Evolutionary conservation across 1,140 invertebrate genomes (phyloP), one percentile per base, ranked within the genome.

Genomic region (Brachionus sp.): DNA sequence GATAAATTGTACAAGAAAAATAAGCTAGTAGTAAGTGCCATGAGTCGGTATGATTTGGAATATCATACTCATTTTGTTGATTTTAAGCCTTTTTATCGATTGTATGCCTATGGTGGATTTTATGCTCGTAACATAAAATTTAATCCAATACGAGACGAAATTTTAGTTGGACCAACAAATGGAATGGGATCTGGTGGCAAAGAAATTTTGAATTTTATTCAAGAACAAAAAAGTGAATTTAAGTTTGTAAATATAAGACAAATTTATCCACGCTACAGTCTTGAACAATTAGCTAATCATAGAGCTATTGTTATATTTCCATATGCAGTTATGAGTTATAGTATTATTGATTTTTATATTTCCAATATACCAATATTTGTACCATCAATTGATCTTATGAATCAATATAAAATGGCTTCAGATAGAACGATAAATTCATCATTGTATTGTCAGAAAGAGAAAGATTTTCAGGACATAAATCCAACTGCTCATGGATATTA

Each of bases 321-420:
- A 6, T 83, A 84, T 35, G 83, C 84, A 39, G 68, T 77, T 7
- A 80, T 80, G 29, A 42, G 33, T 16, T 70, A 83, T 19, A 64
- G 66, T 25, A 57, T 84, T 1, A 70, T 77, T 12, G 84, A 84
- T 33, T 84, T 73, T 37, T 84, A 84, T 35, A 42, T 64, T 5
- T 50, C 68, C 16, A 77, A 77, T 5, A 84, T 84, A 42, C 84
- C 84, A 29, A 53, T 84, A 25, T 84, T 84, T 68, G 46, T 83
- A 3, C 84, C 84, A 16, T 57, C 64, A 6, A 68, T 77, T n/a
- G 77, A 84, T n/a, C 46, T 84, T 29, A 37, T 84, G n/a, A 57
- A 62, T 13, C 12, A 57, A n/a, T 77, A 53, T 16, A 53, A 70
- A 37, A 50, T 82, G 12, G 84, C 84, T 12, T 23, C 57, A 10